These are phyloP conservation scores for Eptesicus fuscus DNA, from an alignment of 2,113 vertebrate species.

Conservation along the genomic window DNA sequence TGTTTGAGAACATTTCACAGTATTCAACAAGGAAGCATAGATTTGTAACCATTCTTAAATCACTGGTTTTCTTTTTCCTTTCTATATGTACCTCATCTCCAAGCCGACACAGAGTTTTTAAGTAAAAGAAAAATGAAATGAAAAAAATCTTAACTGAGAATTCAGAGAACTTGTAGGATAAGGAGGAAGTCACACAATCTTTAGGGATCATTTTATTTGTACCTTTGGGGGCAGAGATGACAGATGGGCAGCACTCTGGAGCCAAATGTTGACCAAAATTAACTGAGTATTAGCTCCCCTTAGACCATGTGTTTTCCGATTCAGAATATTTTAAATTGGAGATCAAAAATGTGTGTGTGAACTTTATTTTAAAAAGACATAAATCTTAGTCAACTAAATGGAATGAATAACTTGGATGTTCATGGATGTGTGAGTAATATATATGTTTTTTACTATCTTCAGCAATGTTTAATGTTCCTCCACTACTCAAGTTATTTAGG, in stretches of 20 bases:
- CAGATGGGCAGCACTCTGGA: neutral
- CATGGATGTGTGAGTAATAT: neutral
- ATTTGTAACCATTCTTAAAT: neutral
- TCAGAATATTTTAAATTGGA: conserved; percentile 33
- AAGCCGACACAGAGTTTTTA: neutral
- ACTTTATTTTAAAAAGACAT: conserved; percentile 12
- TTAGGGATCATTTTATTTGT: conserved; percentile 24
- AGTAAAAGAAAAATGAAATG: conserved; percentile 14
- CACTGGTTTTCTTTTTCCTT: neutral
- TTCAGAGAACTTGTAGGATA: conserved; percentile 6
- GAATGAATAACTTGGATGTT: neutral
- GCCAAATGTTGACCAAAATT: conserved; percentile 30
- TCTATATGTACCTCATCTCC: neutral
- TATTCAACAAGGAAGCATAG: conserved; percentile 21
- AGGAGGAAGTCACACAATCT: neutral
- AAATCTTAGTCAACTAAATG: neutral
- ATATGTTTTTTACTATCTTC: neutral
- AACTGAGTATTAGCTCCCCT: neutral
- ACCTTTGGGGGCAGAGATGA: conserved; percentile 12
- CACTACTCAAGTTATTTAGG: neutral
- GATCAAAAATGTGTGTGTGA: neutral
- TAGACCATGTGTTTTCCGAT: neutral
- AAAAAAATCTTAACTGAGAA: neutral
- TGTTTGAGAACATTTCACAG: conserved; percentile 26
- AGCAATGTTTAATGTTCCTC: neutral